These are phyloP conservation scores for Tenthredo distinguenda DNA, from an alignment of 2,888 invertebrate genomes.

Conservation along the genomic window DNA sequence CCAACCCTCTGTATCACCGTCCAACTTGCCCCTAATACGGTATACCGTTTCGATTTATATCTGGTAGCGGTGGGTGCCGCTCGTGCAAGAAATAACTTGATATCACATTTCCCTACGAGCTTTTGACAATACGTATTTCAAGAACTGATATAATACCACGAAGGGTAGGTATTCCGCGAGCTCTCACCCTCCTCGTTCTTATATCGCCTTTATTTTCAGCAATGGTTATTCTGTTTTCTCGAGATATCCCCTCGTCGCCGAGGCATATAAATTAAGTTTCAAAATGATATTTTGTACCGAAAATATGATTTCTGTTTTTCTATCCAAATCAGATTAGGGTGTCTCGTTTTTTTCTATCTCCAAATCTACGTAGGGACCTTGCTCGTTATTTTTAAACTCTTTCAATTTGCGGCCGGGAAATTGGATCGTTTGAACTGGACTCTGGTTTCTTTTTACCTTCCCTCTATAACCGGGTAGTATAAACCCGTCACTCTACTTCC, in stretches of 20 bases:
- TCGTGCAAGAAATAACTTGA: constrained; percentile 49
- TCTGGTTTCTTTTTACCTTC: neutral
- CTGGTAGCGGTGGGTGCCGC: neutral
- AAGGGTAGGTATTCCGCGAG: neutral
- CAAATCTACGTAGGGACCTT: neutral
- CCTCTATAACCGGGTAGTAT: neutral
- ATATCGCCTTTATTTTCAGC: neutral
- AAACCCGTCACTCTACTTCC: neutral
- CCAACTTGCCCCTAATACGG: constrained; percentile 10
- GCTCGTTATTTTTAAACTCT: neutral
- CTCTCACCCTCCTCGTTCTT: neutral
- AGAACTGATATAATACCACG: neutral
- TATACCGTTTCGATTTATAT: constrained; percentile 29
- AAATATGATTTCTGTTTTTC: neutral
- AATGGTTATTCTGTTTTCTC: neutral
- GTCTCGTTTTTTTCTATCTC: neutral
- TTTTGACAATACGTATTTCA: constrained; percentile 15
- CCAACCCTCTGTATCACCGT: constrained; percentile 23
- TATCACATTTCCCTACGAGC: constrained; percentile 18
- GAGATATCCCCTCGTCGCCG: neutral
- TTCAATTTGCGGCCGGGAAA: constrained; percentile 13
- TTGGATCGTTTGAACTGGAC: constrained; percentile 37
- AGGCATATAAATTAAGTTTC: neutral
- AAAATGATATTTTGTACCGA: neutral
- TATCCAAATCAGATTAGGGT: neutral